Evolutionary conservation across 2,888 invertebrate genomes (phyloP), one percentile per base, ranked within the genome.

Genomic region (Pollenia amentaria): DNA sequence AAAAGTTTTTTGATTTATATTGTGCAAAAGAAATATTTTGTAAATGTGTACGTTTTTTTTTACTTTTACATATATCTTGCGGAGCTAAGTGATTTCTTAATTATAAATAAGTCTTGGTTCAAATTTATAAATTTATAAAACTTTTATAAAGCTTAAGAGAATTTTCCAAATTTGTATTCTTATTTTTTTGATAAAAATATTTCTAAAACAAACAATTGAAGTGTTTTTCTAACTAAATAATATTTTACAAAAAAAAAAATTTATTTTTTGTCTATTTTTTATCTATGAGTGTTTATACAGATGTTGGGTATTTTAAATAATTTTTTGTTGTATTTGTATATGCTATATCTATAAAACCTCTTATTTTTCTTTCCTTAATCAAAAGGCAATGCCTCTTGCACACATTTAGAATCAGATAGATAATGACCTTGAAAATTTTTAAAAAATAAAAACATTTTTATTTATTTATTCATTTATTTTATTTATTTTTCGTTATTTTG

Each of bases 351-450:
- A 40, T 46, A 55, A 57, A 53, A 67, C 29, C 76, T 72, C 64
- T 64, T 38, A 73, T 72, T 57, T 29, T 77, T 73, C 16, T 72
- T 72, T 73, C 51, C 46, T 42, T 64, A 77, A 73, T 53, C 40
- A 72, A 67, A 82, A 42, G 57, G 60, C 67, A 82, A 72, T 82
- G 53, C 29, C 73, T 83, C 46, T 21, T 57, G 64, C 64, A 65
- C 79, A 46, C 16, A 18, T 18, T 60, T 18, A 29, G 53, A 8
- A 42, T 65, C 44, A 44, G 42, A 65, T 48, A 79, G 69, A 80
- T 87, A 83, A 51, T 86, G 76, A 65, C 86, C 86, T 86, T 86
- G 86, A 86, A 75, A 16, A 69, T 62, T 76, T 80, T 62, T 62
- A 76, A 10, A 57, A 82, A 70, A 86, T 86, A 76, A 75, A 78